Base-by-base conservation (phyloP, 2,113 vertebrate species). In the Polyodon spathula region DNA sequence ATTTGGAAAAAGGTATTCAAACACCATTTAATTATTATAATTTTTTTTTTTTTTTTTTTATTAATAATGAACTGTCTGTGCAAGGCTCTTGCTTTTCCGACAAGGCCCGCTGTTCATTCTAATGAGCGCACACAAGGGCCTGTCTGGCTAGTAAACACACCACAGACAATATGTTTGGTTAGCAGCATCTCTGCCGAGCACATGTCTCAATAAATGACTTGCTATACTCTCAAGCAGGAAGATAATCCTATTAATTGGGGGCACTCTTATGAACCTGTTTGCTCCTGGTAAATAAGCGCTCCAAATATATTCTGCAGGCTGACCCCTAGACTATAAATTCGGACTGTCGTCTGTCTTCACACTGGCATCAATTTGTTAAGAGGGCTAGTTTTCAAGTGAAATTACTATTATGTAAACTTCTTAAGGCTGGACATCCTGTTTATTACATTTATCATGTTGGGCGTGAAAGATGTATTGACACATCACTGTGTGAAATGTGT, bases 1-100 rank as follows among this genome's bases (percentile, higher is more conserved):
- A 27, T 27, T 27, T 27, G 27, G 27, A 27, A 27, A 27, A 27
- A 27, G 27, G 27, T 27, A 27, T 27, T 27, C 48, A 50, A 14
- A 50, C 5, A 50, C 37, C 6, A 41, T 11, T 42, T 15, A 58
- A 57, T 46, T 40, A 27, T 42, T 46, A 50, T 17, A 62, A 64
- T 27, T 27, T 27, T 27, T 3, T 27, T 27, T 27, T 27, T 27
- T 27, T 27, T 2, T 27, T n/a, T n/a, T n/a, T n/a, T n/a, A n/a
- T n/a, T 60, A 39, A 76, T 84, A 86, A 88, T 84, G 82, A 85
- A 85, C 78, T 83, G 81, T 84, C 78, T 79, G 62, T 27, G 77
- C 70, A 73, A 68, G 73, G 75, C 74, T 65, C 77, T 77, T 64
- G 69, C 63, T 69, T 71, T 75, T 78, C 76, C 75, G 76, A 81